These are phyloP conservation scores for Temnothorax rugatulus DNA, from an alignment of 2,888 invertebrate species.

Conservation along the genomic window DNA sequence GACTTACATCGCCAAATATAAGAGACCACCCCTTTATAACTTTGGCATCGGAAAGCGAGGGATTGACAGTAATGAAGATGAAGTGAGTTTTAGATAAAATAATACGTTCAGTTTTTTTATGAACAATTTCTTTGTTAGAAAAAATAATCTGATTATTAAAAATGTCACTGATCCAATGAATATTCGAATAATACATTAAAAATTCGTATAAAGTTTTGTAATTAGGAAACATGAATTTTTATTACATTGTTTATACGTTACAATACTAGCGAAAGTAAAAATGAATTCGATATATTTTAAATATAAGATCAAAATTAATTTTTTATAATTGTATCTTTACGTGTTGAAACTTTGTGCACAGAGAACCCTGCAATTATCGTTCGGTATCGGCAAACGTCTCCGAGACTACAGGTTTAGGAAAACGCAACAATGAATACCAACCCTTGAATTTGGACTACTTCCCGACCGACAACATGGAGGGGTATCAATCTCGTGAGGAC, in stretches of 20 bases:
- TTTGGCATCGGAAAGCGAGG: constrained; percentile 86
- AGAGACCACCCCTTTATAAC: constrained; percentile 88
- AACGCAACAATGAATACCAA: constrained; percentile 82
- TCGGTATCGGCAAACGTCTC: constrained; percentile 90
- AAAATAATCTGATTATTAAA: neutral
- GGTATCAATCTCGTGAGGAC: constrained; percentile 85
- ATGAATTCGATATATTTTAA: neutral
- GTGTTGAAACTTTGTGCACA: constrained; percentile 77
- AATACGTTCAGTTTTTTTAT: neutral
- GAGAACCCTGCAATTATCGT: constrained; percentile 90
- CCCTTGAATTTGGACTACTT: constrained; percentile 70
- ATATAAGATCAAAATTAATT: neutral
- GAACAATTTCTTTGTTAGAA: neutral
- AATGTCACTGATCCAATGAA: neutral
- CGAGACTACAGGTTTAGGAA: constrained; percentile 87
- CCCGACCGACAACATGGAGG: constrained; percentile 85
- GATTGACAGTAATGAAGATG: constrained; percentile 85
- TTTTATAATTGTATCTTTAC: neutral
- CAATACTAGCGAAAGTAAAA: neutral
- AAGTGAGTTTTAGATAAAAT: constrained; percentile 78
- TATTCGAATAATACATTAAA: neutral
- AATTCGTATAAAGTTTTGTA: neutral
- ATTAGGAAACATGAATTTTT: neutral
- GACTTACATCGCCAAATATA: constrained; percentile 89
- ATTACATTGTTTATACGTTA: neutral